Conservation (phyloP, 1,140 invertebrate species). For the Asobara japonica region DNA sequence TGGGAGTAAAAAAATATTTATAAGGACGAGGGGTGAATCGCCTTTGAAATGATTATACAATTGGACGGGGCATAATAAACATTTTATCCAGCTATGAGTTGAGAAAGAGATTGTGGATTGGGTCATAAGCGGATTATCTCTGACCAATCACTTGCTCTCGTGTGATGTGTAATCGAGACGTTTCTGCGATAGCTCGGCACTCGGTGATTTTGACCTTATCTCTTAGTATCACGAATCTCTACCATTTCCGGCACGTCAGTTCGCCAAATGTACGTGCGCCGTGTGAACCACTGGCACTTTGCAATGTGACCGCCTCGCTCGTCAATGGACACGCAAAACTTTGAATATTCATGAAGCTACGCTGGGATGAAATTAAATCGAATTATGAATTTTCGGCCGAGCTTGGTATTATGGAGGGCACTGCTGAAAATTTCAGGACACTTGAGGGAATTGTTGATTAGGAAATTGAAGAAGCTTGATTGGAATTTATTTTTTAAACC, state of each 20-base stretch:
- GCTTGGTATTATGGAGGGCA: not conserved
- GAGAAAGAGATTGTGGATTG: not conserved
- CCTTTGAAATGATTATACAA: not conserved
- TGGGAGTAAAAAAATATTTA: too few relatives aligned
- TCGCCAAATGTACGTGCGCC: not conserved
- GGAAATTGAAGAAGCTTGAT: too few relatives aligned
- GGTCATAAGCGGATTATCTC: not conserved
- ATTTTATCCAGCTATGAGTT: not conserved
- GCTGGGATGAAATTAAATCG: not conserved
- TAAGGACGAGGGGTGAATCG: not conserved
- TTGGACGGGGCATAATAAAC: not conserved
- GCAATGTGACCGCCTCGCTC: not conserved
- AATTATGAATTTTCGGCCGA: not conserved
- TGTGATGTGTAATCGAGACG: not conserved
- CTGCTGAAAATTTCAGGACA: too few relatives aligned
- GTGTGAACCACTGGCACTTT: not conserved
- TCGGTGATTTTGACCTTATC: conserved; percentile 19
- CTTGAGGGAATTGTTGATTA: too few relatives aligned
- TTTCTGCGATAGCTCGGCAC: not conserved
- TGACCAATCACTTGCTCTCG: not conserved
- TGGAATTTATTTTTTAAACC: too few relatives aligned
- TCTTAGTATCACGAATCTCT: conserved; percentile 1
- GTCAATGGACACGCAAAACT: not conserved
- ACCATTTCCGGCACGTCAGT: not conserved
- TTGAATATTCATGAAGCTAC: conserved; percentile 3